Percentiles rank a stretch among this genome's conserved stretches.
These are phyloP conservation scores for Chloroceryle aenea DNA, from an alignment of 2,113 vertebrate species.

Conservation along the genomic window DNA sequence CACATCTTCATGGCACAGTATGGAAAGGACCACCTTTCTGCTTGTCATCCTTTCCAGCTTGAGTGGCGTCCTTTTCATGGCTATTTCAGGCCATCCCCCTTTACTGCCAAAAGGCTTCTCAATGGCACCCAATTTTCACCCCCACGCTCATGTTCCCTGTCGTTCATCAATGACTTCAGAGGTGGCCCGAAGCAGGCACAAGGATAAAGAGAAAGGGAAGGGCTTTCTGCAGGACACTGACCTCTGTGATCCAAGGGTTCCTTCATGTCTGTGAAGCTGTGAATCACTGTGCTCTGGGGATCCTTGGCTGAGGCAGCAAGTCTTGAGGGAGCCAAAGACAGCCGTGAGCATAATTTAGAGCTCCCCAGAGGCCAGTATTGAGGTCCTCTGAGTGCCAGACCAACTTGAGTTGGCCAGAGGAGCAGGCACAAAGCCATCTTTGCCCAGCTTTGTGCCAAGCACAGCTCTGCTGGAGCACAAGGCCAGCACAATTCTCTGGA, in stretches of 20 bases:
- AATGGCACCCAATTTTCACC: background rate
- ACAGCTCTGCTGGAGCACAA: background rate
- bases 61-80: background rate
- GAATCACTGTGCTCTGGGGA: background rate
- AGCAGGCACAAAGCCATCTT: background rate
- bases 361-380: background rate
- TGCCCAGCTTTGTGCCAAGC: slow-evolving; percentile 1
- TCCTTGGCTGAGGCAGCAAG: background rate
- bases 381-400: background rate
- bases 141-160: background rate
- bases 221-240: background rate
- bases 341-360: background rate
- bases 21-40: background rate
- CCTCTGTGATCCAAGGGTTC: background rate
- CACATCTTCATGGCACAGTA: background rate
- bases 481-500: background rate
- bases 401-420: background rate
- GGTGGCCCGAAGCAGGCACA: background rate
- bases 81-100: background rate
- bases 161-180: background rate
- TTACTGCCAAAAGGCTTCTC: background rate
- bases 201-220: background rate
- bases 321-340: background rate
- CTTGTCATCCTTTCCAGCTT: background rate
- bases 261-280: background rate